Base-by-base conservation (phyloP, 2,888 invertebrate genomes). In the Cataglyphis livida region DNA sequence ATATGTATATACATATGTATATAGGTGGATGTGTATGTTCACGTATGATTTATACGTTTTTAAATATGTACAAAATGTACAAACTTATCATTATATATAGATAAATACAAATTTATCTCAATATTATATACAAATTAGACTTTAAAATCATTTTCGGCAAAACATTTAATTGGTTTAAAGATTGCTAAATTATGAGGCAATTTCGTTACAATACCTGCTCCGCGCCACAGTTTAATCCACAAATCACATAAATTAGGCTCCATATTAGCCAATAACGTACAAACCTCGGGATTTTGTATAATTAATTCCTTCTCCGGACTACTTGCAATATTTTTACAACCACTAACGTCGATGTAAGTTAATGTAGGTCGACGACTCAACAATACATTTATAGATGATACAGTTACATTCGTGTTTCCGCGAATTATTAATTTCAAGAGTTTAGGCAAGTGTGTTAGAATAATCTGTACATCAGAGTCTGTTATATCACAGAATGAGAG, bases 191-290 rank as follows among this genome's bases (percentile, higher is more conserved):
- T 87, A 62, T 92, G 88, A 0, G 92, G 88, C 15, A 94, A 82
- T 79, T 83, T 91, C 15, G 89, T 87, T n/a, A 86, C 81, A n/a
- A 83, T 51, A 3, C 91, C 92, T 21, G 87, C 85, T 3, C 90
- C 91, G 12, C 87, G 86, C 94, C 94, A 94, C 15, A 94, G 86
- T 71, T 74, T 32, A 61, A 91, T 84, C 94, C 94, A 94, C 12
- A 70, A 75, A 7, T 89, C 71, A n/a, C 88, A 88, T 4, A 94
- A 88, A 44, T 91, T 86, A 0, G 84, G 66, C 2, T 71, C 73
- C 90, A 94, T 93, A 64, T 86, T 93, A 9, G 90, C 91, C 12
- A 91, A 83, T 59, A 94, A 83, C 0, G 91, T 93, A 75, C 94
- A 94, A 28, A 87, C 66, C 54, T 89, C 89, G 0, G 94, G 94